phyloP scores from a whole-genome alignment of 2,888 invertebrate genomes.

The Cephalotes varians region DNA sequence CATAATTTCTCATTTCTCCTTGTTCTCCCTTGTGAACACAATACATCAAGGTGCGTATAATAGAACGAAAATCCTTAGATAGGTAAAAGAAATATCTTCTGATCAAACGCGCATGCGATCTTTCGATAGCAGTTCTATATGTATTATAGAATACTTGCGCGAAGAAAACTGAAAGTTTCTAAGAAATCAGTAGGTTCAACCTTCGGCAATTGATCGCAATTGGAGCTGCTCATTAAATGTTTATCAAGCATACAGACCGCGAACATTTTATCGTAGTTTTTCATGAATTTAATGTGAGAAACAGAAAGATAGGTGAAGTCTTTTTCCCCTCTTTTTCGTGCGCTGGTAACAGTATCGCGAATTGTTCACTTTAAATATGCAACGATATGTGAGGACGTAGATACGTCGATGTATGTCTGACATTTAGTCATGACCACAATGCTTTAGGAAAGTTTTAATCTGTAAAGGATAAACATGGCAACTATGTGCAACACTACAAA shows the following conservation, averaged over 20 bases:
- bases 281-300: background rate
- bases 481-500: background rate
- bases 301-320: background rate
- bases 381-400: background rate
- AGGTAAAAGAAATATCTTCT: background rate
- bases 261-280: background rate
- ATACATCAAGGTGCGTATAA: background rate
- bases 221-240: slow-evolving; percentile 34
- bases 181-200: background rate
- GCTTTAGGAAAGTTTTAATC: slow-evolving; percentile 7
- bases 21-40: background rate
- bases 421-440: background rate
- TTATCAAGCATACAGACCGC: background rate
- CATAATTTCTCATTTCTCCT: slow-evolving; percentile 28
- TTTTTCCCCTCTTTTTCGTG: background rate
- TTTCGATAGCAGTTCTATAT: too few species aligned
- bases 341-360: background rate
- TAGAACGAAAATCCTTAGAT: background rate
- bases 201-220: slow-evolving; percentile 5
- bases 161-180: background rate
- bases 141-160: background rate
- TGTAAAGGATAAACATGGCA: background rate
- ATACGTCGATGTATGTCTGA: background rate
- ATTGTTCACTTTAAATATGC: slow-evolving; percentile 38
- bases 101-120: background rate